phyloP scores from a whole-genome alignment of 2,797 vertebrate species.

The Lutjanus argentimaculatus region DNA sequence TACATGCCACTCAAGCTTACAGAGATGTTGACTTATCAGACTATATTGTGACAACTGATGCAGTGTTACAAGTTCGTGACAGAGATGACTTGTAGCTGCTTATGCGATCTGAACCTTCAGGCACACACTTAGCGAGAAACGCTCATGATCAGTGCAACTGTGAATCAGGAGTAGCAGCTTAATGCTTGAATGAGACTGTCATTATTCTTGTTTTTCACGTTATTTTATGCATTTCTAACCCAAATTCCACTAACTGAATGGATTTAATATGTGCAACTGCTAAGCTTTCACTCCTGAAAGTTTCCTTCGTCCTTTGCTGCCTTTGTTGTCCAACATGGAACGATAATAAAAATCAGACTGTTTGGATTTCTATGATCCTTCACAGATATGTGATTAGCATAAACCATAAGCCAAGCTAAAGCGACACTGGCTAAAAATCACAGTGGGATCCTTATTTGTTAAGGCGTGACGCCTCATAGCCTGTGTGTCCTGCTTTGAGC shows the following conservation, averaged over 20 bases:
- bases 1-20: conserved; percentile 50
- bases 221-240: not conserved
- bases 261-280: conserved; percentile 18
- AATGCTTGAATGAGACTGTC: not conserved
- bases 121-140: conserved; percentile 20
- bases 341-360: conserved; percentile 78
- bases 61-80: conserved; percentile 35
- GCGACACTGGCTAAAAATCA: conserved; percentile 74
- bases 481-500: conserved; percentile 78
- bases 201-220: conserved; percentile 23
- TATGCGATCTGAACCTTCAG: conserved; percentile 37
- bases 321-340: conserved; percentile 75
- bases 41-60: conserved; percentile 41
- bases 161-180: conserved; percentile 35
- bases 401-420: conserved; percentile 79
- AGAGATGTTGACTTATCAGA: conserved; percentile 27
- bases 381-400: conserved; percentile 79
- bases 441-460: conserved; percentile 79
- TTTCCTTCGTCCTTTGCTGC: conserved; percentile 68
- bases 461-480: conserved; percentile 74
- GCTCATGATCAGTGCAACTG: conserved; percentile 11
- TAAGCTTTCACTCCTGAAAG: conserved; percentile 35
- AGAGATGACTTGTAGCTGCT: conserved; percentile 31
- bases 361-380: conserved; percentile 82
- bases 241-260: not conserved